A percentile compares a stretch with the other conserved stretches of the same genome.
phyloP scores from a whole-genome alignment of 2,113 vertebrate species.

The Hippocampus guttulatus region DNA sequence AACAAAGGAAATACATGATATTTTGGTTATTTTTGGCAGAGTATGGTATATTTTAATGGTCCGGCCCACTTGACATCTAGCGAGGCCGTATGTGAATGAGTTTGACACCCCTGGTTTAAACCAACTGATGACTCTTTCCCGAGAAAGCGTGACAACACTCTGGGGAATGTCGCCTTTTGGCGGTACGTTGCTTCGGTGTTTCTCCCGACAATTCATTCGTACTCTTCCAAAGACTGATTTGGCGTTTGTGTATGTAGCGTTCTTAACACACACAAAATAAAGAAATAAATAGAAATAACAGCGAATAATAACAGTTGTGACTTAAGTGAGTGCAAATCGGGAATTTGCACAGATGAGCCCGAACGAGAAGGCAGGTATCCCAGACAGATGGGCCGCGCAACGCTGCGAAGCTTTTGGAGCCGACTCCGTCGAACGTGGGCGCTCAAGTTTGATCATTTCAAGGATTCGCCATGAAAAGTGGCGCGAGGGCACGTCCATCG shows the following conservation, averaged over 20 bases:
- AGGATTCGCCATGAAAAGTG: neutral
- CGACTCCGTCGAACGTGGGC: neutral
- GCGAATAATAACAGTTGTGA: neutral
- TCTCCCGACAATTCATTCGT: too few species aligned
- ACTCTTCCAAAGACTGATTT: neutral
- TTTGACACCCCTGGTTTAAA: too few species aligned
- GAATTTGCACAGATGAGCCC: neutral
- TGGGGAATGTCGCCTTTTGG: too few species aligned
- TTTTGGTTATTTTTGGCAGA: too few species aligned
- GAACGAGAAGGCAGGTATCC: neutral
- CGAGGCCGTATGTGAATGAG: too few species aligned
- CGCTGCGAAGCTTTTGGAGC: neutral
- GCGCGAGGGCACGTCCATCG: neutral
- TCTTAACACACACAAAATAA: neutral
- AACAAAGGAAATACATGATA: too few species aligned
- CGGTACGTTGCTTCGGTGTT: too few species aligned
- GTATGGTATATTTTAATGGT: too few species aligned
- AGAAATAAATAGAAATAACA: neutral
- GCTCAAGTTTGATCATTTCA: neutral
- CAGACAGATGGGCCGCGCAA: neutral
- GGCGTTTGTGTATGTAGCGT: neutral
- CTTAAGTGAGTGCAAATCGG: neutral
- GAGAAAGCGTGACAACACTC: too few species aligned
- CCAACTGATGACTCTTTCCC: too few species aligned
- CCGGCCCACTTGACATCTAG: too few species aligned